Conservation (phyloP, 2,888 invertebrate genomes). For the Sminthurinus aureus region DNA sequence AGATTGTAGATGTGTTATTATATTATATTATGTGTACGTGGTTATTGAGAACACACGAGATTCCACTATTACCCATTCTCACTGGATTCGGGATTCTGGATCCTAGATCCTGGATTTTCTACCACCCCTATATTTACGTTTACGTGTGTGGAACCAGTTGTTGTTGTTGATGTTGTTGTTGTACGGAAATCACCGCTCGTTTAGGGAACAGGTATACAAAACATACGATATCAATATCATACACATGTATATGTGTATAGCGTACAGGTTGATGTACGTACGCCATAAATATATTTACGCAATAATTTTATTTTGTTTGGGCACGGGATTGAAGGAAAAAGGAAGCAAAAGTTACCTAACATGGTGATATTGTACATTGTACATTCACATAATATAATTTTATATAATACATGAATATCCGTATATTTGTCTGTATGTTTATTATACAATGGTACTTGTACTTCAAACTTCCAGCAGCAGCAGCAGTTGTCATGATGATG, state of each 20-base stretch:
- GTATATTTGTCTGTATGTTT: background rate
- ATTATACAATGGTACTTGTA: too few relatives aligned
- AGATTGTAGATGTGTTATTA: background rate
- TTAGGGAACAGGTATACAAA: background rate
- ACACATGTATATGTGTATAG: background rate
- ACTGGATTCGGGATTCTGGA: constrained; percentile 11
- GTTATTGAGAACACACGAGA: constrained; percentile 18
- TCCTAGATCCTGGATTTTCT: too few relatives aligned
- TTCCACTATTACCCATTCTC: background rate
- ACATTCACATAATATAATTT: background rate
- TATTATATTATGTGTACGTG: constrained; percentile 14
- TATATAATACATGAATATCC: background rate
- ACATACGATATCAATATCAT: background rate
- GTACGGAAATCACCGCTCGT: background rate
- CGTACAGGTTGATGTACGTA: too few relatives aligned
- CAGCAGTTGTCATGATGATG: too few relatives aligned
- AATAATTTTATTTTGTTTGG: background rate
- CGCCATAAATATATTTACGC: background rate
- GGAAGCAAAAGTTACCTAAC: constrained; percentile 7
- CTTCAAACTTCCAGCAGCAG: too few relatives aligned
- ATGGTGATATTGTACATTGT: background rate
- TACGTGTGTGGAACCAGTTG: background rate
- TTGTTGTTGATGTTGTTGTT: background rate
- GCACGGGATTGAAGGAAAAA: background rate
- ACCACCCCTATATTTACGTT: background rate